Evolutionary conservation across 2,888 invertebrate species (phyloP), one percentile per base, ranked within the genome.

Genomic region (Dryadula phaetusa): DNA sequence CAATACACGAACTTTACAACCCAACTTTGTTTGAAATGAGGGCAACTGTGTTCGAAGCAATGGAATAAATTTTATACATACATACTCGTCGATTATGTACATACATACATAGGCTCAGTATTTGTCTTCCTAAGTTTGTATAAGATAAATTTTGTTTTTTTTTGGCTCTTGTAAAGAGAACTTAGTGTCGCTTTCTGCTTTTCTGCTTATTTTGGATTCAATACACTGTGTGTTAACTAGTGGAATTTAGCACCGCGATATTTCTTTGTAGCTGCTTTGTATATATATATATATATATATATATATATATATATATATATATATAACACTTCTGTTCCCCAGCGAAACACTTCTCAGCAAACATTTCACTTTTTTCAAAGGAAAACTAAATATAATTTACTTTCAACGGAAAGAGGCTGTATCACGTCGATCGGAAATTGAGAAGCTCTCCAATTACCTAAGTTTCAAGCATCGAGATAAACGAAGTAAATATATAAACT

Each of bases 391-490:
- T 25, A 40, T 18, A 56, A 28, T 56, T 62, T 58, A 53, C 44
- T 10, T 66, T 54, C 10, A 64, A 37, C 16, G 46, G 53, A 61
- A 68, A 34, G 42, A 67, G 46, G 62, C 62, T 65, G 62, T 70
- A 69, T 62, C 69, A 60, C 62, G 67, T 66, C 63, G 58, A 66
- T 63, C 63, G 54, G 46, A 65, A 62, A 66, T 71, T 64, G 66
- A 71, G 69, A 68, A 72, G 37, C 67, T 64, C 62, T 72, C 61
- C 69, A 71, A 72, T 69, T 69, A 71, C 62, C 62, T 47, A 68
- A 70, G 64, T 72, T 70, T 64, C 44, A 61, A 72, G 68, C 54
- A 65, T 64, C 52, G 54, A 66, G 66, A 66, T 70, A 69, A 65
- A 66, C 49, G 67, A 68, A 70, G 66, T 56, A 60, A 64, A 49